A percentile compares a stretch with the other conserved stretches of the same genome.
Conservation (phyloP, 2,888 invertebrate genomes). For the Synergus itoensis region DNA sequence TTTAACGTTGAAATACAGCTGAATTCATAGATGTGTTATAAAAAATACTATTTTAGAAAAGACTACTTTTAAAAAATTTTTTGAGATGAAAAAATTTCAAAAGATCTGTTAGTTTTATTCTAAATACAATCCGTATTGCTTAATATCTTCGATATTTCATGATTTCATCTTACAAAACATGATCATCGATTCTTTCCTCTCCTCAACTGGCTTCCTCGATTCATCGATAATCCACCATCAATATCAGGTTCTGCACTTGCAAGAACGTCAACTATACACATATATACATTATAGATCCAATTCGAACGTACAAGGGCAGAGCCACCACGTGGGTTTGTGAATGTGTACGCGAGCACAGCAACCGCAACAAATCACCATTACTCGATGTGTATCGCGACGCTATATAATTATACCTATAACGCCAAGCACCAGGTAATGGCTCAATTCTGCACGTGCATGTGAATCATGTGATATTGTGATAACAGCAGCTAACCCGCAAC, state of each 20-base stretch:
- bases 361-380: constrained; percentile 77
- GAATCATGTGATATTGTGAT: constrained; percentile 72
- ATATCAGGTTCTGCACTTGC: constrained; percentile 47
- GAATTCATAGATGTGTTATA: too few relatives aligned
- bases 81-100: too few relatives aligned
- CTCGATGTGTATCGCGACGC: constrained; percentile 77
- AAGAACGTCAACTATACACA: constrained; percentile 37
- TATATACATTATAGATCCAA: neutral
- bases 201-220: constrained; percentile 17
- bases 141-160: too few relatives aligned
- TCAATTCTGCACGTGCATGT: constrained; percentile 76
- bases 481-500: constrained; percentile 61
- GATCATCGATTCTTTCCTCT: constrained; percentile 35
- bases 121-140: too few relatives aligned
- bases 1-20: too few relatives aligned
- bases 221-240: constrained; percentile 43
- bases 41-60: too few relatives aligned
- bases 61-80: too few relatives aligned
- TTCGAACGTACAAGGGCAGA: constrained; percentile 35
- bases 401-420: constrained; percentile 77
- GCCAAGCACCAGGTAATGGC: constrained; percentile 77
- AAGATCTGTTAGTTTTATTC: too few relatives aligned
- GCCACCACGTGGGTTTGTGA: constrained; percentile 61
- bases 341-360: constrained; percentile 61
- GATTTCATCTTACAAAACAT: too few relatives aligned